Evolutionary conservation across 2,797 vertebrate genomes (phyloP).

Genomic region (Centropyge bicolor): DNA sequence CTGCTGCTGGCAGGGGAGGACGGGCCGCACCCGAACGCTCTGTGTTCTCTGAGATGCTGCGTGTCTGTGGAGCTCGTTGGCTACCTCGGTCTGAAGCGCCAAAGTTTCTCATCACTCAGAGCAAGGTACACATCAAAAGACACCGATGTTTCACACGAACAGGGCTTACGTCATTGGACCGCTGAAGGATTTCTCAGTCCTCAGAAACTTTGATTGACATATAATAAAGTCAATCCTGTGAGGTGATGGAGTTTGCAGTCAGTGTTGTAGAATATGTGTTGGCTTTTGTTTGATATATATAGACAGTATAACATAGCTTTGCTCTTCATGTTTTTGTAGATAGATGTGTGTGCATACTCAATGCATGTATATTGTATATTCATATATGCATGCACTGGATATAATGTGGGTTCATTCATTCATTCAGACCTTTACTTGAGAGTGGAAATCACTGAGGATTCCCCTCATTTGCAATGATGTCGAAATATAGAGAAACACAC

Average conservation of each 20-base stretch:
- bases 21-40: conserved; percentile 26
- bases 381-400: no score
- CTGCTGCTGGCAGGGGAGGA: conserved; percentile 57
- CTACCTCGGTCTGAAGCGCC: conserved; percentile 7
- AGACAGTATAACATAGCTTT: background rate
- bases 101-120: conserved; percentile 20
- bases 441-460: no score
- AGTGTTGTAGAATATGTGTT: background rate
- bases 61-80: conserved; percentile 19
- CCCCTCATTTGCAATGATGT: no score
- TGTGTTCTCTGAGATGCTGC: conserved; percentile 27
- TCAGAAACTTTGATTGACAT: conserved; percentile 5
- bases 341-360: background rate
- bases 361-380: no score
- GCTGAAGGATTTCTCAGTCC: conserved; percentile 5
- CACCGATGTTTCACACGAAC: background rate
- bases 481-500: no score
- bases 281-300: no score
- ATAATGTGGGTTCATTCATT: background rate
- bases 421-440: no score
- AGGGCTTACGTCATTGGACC: background rate
- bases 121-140: conserved; percentile 22
- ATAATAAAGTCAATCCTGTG: background rate
- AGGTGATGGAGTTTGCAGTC: background rate
- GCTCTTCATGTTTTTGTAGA: background rate